These are phyloP conservation scores for Vulpes vulpes DNA, from an alignment of 2,113 vertebrate genomes.

Conservation along the genomic window DNA sequence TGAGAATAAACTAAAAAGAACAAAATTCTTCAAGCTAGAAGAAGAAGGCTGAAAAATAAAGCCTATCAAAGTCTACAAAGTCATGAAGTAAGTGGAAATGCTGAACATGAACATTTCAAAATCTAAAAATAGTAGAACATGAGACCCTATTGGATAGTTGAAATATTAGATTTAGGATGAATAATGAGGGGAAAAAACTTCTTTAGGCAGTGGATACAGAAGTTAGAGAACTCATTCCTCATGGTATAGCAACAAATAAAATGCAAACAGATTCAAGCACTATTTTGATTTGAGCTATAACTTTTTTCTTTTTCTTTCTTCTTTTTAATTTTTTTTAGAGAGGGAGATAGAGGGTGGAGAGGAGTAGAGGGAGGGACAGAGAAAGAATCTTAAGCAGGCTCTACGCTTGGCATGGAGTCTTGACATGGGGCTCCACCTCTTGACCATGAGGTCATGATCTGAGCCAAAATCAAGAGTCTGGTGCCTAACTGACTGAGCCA, in stretches of 20 bases:
- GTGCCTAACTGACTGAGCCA: neutral
- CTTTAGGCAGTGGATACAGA: neutral
- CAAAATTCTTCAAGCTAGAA: neutral
- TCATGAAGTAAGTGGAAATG: neutral
- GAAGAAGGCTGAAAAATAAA: neutral
- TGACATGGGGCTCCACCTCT: neutral
- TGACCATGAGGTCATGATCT: neutral
- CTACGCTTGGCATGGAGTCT: neutral
- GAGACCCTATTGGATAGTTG: neutral
- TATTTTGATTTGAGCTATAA: neutral
- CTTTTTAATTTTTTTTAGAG: neutral
- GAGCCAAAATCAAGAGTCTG: neutral
- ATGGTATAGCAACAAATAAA: rapidly evolving
- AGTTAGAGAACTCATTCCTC: neutral
- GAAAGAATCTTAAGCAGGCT: neutral
- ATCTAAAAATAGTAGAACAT: neutral
- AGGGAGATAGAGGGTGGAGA: neutral
- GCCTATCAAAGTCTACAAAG: neutral
- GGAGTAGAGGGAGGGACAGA: neutral
- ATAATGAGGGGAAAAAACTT: neutral
- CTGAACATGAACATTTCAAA: neutral
- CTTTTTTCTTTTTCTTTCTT: neutral
- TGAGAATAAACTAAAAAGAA: neutral
- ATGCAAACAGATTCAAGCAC: too few relatives aligned
- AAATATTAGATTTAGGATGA: neutral